Conservation (phyloP, 35 echinoderm and acorn worm genomes). For the Chiridota heheva region DNA sequence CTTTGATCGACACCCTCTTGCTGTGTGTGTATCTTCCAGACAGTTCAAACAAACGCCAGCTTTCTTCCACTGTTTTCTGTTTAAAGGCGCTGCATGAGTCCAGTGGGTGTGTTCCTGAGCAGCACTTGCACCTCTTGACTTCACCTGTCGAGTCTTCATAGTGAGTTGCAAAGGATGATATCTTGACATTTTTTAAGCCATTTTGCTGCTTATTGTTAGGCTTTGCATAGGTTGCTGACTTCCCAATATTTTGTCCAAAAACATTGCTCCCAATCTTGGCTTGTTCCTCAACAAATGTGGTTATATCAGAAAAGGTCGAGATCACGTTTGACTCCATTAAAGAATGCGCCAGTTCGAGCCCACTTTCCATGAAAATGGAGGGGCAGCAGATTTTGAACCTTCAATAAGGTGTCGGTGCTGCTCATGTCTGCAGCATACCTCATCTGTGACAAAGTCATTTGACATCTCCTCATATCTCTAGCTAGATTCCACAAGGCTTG, state of each 20-base stretch:
- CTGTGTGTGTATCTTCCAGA: slow-evolving; percentile 7
- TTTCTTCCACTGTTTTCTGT: slow-evolving; percentile 19
- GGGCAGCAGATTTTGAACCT: slow-evolving; percentile 15
- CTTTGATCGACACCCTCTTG: slow-evolving; percentile 23
- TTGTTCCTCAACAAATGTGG: slow-evolving; percentile 36
- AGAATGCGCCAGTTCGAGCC: neutral
- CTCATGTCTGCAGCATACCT: slow-evolving; percentile 37
- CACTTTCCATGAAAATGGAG: slow-evolving; percentile 15
- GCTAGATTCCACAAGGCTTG: slow-evolving; percentile 37
- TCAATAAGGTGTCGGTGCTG: slow-evolving; percentile 26
- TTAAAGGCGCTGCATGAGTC: neutral
- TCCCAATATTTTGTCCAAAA: slow-evolving; percentile 27
- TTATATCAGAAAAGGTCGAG: slow-evolving; percentile 43
- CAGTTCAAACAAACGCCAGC: slow-evolving; percentile 39
- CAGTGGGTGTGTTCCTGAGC: no score
- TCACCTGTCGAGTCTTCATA: no score
- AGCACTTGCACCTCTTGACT: no score
- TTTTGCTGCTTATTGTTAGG: no score
- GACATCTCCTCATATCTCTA: slow-evolving; percentile 43
- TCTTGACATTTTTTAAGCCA: no score
- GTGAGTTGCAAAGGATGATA: no score
- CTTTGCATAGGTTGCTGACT: no score
- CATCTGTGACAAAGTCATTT: slow-evolving; percentile 43
- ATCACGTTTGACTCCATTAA: slow-evolving; percentile 7
- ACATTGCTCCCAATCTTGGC: slow-evolving; percentile 42